Conservation (phyloP, 92 coral and sea anemone genomes). For the Meandrina meandrites region DNA sequence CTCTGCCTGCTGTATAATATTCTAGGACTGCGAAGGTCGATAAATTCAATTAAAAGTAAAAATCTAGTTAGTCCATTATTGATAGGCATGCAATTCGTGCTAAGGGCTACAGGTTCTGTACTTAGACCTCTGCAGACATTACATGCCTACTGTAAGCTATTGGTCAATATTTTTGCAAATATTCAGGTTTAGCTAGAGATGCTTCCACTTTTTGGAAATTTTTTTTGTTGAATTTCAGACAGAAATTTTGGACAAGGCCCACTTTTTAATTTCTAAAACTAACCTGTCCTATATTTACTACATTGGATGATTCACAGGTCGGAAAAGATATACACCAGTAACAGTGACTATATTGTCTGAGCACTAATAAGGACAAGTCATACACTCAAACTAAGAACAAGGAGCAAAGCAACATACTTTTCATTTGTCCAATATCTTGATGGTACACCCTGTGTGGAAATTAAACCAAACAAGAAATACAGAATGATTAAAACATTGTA, state of each 20-base stretch:
- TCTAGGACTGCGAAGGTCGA: slow-evolving; percentile 33
- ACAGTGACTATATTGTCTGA: too few relatives aligned
- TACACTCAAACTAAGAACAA: too few relatives aligned
- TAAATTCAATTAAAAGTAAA: not conserved
- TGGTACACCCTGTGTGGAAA: slow-evolving; percentile 30
- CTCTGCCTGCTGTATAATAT: slow-evolving; percentile 62
- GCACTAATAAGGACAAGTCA: too few relatives aligned
- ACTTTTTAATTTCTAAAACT: too few relatives aligned
- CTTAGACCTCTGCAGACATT: not conserved
- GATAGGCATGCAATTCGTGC: not conserved
- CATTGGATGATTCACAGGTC: not conserved
- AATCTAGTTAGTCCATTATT: too few relatives aligned
- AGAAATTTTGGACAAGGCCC: too few relatives aligned
- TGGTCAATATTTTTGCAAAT: not conserved
- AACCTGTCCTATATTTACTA: too few relatives aligned
- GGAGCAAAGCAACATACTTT: slow-evolving; percentile 24
- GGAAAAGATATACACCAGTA: too few relatives aligned
- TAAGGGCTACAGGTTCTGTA: too few relatives aligned
- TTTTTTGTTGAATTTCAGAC: too few relatives aligned
- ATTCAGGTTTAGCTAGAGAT: too few relatives aligned
- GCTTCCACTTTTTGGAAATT: too few relatives aligned
- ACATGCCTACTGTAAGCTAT: not conserved
- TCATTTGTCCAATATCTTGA: slow-evolving; percentile 53
- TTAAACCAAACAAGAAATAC: not conserved
- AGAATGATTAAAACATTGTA: not conserved